phyloP scores from a whole-genome alignment of 2,797 vertebrate species.

The Iguana delicatissima region DNA sequence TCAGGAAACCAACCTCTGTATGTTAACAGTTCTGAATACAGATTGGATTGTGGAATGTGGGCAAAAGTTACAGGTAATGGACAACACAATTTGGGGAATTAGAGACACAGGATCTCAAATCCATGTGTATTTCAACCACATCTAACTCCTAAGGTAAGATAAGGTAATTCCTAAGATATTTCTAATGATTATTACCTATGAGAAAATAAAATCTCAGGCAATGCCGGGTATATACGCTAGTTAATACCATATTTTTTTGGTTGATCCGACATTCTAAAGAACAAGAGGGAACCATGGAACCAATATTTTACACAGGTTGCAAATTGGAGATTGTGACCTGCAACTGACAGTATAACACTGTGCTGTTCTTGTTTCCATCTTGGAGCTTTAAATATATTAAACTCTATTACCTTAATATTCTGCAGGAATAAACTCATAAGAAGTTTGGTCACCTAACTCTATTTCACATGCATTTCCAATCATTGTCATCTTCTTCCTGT shows the following conservation, averaged over 20 bases:
- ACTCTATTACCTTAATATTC: background rate
- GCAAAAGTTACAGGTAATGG: too few relatives aligned
- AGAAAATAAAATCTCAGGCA: too few relatives aligned
- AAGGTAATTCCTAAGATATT: too few relatives aligned
- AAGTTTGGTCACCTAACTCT: background rate
- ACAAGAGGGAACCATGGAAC: background rate
- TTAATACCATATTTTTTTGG: background rate
- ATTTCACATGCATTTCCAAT: constrained; percentile 38
- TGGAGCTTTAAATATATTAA: background rate
- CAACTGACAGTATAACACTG: background rate
- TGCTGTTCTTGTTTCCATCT: background rate
- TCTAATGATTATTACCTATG: too few relatives aligned
- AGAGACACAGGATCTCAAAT: too few relatives aligned
- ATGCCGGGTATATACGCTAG: too few relatives aligned
- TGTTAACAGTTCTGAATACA: too few relatives aligned
- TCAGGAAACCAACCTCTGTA: too few relatives aligned
- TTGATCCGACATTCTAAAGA: background rate
- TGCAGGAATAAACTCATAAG: background rate
- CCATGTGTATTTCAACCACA: too few relatives aligned
- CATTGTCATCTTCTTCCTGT: background rate
- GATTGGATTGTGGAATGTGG: too few relatives aligned
- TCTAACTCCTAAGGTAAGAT: too few relatives aligned
- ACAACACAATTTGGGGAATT: too few relatives aligned
- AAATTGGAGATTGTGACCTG: background rate
- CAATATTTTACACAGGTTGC: constrained; percentile 9